phyloP scores from a whole-genome alignment of 2,113 vertebrate genomes.

The Megaceryle torquata region DNA sequence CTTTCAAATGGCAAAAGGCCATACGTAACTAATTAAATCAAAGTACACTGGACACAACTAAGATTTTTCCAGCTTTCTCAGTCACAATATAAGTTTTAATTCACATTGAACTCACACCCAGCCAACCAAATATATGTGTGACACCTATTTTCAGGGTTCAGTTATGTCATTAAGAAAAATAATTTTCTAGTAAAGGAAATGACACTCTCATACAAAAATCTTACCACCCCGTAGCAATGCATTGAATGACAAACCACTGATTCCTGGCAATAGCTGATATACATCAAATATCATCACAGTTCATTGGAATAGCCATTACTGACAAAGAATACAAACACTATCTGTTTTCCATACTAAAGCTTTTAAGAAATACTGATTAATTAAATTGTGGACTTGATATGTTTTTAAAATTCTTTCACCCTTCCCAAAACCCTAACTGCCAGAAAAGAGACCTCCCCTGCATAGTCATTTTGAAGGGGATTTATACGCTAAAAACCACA shows the following conservation, averaged over 20 bases:
- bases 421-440: neutral
- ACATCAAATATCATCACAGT: neutral
- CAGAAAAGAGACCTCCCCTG: neutral
- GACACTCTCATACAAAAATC: neutral
- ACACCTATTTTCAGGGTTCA: neutral
- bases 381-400: neutral
- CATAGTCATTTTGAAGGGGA: neutral
- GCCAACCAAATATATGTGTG: neutral
- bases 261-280: neutral
- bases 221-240: neutral
- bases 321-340: neutral
- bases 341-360: neutral
- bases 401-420: neutral
- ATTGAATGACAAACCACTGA: neutral
- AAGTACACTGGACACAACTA: neutral
- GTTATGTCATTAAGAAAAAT: neutral
- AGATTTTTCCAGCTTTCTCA: neutral
- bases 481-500: neutral
- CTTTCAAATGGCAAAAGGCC: neutral
- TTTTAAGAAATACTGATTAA: neutral
- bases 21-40: neutral
- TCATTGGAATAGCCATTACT: neutral
- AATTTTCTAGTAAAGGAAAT: neutral
- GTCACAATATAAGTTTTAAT: neutral
- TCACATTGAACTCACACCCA: neutral